Conservation (phyloP, 2,888 invertebrate species). For the Schizaphis graminum region DNA sequence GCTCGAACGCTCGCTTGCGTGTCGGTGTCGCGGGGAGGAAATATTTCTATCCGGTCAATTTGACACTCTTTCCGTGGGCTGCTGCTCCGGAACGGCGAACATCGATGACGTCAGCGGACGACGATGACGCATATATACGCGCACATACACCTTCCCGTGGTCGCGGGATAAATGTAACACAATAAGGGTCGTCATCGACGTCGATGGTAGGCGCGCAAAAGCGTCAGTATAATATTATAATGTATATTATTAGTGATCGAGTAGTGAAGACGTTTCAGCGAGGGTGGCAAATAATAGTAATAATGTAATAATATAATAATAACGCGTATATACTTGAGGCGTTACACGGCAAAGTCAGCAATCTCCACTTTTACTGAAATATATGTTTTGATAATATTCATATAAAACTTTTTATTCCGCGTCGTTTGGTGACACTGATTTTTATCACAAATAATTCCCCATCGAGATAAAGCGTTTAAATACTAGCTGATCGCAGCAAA, state of each 20-base stretch:
- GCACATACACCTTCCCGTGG: not conserved
- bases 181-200: not conserved
- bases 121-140: slow-evolving; percentile 27
- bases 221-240: slow-evolving; percentile 70
- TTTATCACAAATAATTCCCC: too few relatives aligned
- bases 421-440: too few relatives aligned
- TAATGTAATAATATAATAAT: not conserved
- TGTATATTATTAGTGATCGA: slow-evolving; percentile 70
- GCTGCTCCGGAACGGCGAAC: not conserved
- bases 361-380: too few relatives aligned
- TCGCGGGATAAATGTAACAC: not conserved
- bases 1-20: not conserved
- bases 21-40: not conserved
- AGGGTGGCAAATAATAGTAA: not conserved
- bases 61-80: not conserved
- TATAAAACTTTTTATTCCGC: too few relatives aligned
- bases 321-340: not conserved
- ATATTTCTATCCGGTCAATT: slow-evolving; percentile 16
- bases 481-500: too few relatives aligned
- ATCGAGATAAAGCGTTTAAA: too few relatives aligned
- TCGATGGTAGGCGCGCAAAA: slow-evolving; percentile 69
- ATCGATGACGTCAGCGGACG: slow-evolving; percentile 16
- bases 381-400: too few relatives aligned
- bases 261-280: slow-evolving; percentile 72
- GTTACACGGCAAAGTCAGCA: too few relatives aligned